Evolutionary conservation across 2,113 vertebrate genomes (phyloP).

Genomic region (Tragelaphus buxtoni): DNA sequence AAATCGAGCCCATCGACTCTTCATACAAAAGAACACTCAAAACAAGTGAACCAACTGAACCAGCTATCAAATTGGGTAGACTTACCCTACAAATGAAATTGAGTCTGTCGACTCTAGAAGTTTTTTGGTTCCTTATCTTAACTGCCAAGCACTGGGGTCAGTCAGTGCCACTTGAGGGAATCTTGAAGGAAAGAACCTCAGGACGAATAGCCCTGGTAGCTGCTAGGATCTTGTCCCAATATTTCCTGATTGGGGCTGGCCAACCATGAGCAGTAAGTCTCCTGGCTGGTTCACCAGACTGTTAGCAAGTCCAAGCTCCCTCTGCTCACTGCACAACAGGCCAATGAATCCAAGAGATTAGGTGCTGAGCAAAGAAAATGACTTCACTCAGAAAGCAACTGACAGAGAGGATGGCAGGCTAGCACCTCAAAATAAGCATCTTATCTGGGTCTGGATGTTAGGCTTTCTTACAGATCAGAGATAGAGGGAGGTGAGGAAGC

Average conservation of each 20-base stretch:
- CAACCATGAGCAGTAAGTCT: background rate
- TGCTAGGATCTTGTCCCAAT: background rate
- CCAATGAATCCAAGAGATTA: background rate
- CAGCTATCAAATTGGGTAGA: accelerated
- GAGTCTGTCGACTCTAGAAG: background rate
- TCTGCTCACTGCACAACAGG: background rate
- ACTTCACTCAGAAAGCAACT: background rate
- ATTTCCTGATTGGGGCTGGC: background rate
- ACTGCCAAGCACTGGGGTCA: background rate
- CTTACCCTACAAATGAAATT: background rate
- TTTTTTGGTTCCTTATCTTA: background rate
- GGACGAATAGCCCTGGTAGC: background rate
- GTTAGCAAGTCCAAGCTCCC: background rate
- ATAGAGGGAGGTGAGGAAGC: background rate
- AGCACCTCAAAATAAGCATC: background rate
- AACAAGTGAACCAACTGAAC: background rate
- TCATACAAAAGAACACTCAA: background rate
- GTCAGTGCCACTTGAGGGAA: background rate
- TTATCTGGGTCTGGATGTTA: background rate
- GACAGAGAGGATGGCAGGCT: background rate
- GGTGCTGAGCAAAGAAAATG: background rate
- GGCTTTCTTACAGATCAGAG: background rate
- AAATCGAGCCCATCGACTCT: accelerated
- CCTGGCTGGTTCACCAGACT: background rate
- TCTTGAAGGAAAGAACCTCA: background rate